Percentiles rank a stretch among this genome's conserved stretches.
Evolutionary conservation across 2,888 invertebrate species (phyloP).

Genomic region (Amphipyra tragopoginis): DNA sequence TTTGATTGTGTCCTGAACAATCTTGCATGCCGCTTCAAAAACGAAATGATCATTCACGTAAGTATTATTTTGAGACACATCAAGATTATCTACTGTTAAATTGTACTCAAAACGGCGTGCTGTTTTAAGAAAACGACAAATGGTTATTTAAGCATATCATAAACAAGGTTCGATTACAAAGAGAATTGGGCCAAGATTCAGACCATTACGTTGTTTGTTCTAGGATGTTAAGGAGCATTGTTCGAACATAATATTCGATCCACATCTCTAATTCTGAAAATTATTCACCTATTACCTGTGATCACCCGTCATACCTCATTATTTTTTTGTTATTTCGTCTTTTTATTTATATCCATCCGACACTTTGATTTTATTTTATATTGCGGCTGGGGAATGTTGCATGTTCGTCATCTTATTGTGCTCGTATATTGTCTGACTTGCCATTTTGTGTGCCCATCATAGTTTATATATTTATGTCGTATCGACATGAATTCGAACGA

Average conservation of each 20-base stretch:
- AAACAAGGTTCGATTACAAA: conserved; percentile 49
- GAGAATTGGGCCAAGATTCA: conserved; percentile 45
- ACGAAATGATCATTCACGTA: conserved; percentile 93
- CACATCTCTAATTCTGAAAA: conserved; percentile 58
- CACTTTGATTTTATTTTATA: conserved; percentile 83
- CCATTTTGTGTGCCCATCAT: conserved; percentile 59
- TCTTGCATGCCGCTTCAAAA: conserved; percentile 94
- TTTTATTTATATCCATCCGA: conserved; percentile 85
- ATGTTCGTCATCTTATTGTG: conserved; percentile 76
- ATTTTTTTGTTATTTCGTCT: conserved; percentile 68
- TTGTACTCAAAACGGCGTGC: conserved; percentile 58
- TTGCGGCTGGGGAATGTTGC: conserved; percentile 90
- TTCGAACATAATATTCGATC: conserved; percentile 56
- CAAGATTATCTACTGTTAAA: conserved; percentile 71
- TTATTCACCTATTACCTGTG: conserved; percentile 78
- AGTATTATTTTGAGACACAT: conserved; percentile 92
- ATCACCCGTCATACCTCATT: conserved; percentile 81
- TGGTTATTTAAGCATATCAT: conserved; percentile 53
- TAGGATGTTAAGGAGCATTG: conserved; percentile 64
- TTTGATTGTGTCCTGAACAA: conserved; percentile 95
- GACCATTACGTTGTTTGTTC: conserved; percentile 43
- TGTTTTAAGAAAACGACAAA: conserved; percentile 47
- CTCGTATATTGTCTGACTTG: conserved; percentile 70
- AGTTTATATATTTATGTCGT: conserved; percentile 15
- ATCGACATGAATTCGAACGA: conserved; percentile 35